phyloP scores from a whole-genome alignment of 2,797 vertebrate genomes.

The Protonibea diacanthus region DNA sequence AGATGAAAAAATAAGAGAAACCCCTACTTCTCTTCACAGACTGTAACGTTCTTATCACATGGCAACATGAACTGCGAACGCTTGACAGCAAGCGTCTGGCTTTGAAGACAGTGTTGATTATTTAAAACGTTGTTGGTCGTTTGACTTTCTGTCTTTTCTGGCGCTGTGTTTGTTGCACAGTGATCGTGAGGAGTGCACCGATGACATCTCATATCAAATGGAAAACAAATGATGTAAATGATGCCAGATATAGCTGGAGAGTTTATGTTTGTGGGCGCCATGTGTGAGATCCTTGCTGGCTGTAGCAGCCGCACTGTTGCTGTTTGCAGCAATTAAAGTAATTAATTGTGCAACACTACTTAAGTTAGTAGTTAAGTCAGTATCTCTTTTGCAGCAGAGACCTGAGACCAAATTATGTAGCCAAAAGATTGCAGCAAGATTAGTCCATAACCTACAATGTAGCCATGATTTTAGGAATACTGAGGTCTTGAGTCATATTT shows the following conservation, averaged over 20 bases:
- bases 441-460: not conserved
- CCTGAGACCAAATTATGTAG: not conserved
- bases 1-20: slow-evolving; percentile 35
- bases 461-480: not conserved
- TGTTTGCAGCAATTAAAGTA: not conserved
- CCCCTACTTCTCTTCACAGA: not conserved
- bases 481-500: not conserved
- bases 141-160: not conserved
- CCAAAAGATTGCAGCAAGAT: not conserved
- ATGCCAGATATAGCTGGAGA: not conserved
- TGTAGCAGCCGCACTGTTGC: too few species aligned
- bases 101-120: not conserved
- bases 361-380: not conserved
- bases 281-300: slow-evolving; percentile 18
- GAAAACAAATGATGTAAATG: slow-evolving; percentile 17
- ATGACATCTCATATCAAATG: slow-evolving; percentile 5
- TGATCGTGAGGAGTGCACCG: not conserved
- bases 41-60: not conserved
- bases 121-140: not conserved
- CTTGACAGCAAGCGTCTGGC: not conserved
- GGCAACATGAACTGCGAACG: not conserved
- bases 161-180: not conserved
- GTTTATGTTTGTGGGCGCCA: not conserved
- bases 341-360: not conserved
- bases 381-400: not conserved